Base-by-base conservation (phyloP, 1,140 invertebrate species). In the Drosophila saltans region DNA sequence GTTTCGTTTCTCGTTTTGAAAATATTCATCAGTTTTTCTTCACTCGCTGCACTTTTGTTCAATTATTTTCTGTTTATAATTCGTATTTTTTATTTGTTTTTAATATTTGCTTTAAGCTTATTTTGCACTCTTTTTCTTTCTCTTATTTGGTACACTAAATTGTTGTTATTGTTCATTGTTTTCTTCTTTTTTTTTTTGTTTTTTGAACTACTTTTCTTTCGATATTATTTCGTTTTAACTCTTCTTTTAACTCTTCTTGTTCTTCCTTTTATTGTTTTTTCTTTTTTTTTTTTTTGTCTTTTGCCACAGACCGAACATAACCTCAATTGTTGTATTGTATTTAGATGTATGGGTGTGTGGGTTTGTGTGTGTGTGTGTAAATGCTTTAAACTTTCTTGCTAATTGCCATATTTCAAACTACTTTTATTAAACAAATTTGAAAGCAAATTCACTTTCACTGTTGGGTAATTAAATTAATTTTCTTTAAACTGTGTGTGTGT, bases 351-450 rank as follows among this genome's bases (percentile, higher is more conserved):
- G n/a, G 45, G 33, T 26, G 40, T 30, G 5, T 40, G n/a, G 40
- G 30, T 36, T 4, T 9, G 28, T 58, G 64, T 58, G 5, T 65
- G 52, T 33, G 39, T 70, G 68, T 69, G 61, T 83, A 64, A 79
- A 68, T 88, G 79, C 82, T 81, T 86, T 82, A 33, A 72, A 88
- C 72, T 79, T 79, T 68, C 48, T 72, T 76, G 69, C 57, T 72
- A 56, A 72, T 76, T 76, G 36, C 55, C 65, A 39, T 11, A 28
- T 59, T 36, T 39, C n/a, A 5, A 60, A 60, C 16, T 60, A 16
- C 36, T 10, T 40, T 66, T 67, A 3, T 24, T 8, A 52, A 52
- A 26, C 21, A 52, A 52, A 26, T 52, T 52, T 3, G 8, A 2
- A 10, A 26, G 45, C 21, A 52, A 52, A 52, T 52, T 52, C 45